Conservation (phyloP, 2,888 invertebrate species). For the Oligia strigilis region DNA sequence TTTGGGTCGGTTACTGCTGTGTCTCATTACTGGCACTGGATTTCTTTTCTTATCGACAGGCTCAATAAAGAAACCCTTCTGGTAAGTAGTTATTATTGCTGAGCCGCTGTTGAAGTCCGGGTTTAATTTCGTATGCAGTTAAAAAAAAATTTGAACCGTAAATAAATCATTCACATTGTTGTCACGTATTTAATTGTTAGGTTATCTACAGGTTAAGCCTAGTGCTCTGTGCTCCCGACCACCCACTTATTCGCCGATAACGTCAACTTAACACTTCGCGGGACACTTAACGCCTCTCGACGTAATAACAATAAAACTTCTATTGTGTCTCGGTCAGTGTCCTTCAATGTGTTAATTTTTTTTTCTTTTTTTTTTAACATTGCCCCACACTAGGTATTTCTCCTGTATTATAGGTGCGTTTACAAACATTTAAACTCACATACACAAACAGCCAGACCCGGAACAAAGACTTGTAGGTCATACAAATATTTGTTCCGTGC, state of each 20-base stretch:
- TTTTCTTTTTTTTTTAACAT: too few species aligned
- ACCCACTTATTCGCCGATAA: slow-evolving; percentile 40
- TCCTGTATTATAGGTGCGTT: too few species aligned
- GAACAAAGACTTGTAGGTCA: too few species aligned
- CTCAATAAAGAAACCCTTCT: neutral
- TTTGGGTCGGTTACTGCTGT: too few species aligned
- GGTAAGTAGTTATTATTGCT: neutral
- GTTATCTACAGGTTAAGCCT: slow-evolving; percentile 43
- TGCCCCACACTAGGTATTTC: too few species aligned
- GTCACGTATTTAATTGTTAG: slow-evolving; percentile 22
- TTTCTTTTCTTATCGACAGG: neutral
- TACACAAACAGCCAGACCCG: too few species aligned
- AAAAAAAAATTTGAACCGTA: neutral
- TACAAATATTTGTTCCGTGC: too few species aligned
- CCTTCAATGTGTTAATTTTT: too few species aligned
- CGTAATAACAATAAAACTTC: too few species aligned
- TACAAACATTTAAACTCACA: too few species aligned
- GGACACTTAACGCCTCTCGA: too few species aligned
- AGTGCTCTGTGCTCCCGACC: slow-evolving; percentile 31
- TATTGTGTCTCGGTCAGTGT: too few species aligned
- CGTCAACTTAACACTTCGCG: neutral
- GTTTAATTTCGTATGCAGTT: neutral
- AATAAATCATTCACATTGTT: slow-evolving; percentile 24
- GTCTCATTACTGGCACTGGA: neutral
- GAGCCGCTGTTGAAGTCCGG: neutral